Base-by-base conservation (phyloP, 2,797 vertebrate genomes). In the Etheostoma nigrum region DNA sequence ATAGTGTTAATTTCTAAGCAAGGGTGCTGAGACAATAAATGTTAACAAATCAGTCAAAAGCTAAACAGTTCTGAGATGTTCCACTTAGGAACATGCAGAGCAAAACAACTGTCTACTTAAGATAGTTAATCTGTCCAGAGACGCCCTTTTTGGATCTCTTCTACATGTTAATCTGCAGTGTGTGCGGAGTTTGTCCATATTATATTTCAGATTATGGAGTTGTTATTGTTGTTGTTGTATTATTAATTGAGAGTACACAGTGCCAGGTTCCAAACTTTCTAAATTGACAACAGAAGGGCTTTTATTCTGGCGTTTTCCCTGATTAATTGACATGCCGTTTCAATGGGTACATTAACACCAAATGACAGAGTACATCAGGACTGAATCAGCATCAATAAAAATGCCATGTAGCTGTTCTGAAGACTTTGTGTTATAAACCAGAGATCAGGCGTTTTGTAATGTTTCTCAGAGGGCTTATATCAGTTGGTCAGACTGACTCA, bases 31-130 rank as follows among this genome's bases (percentile, higher is more conserved):
- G 21, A 30, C 21, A 27, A 23, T 21, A 14, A 65, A 30, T 58
- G 47, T 67, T 6, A 75, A 70, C n/a, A 2, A 76, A 78, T 83
- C 27, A 63, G 25, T 79, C 74, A 74, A 67, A n/a, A 71, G 72
- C 33, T 52, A 49, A 83, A 65, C 62, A 64, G 15, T 18, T 62
- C 45, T 57, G 48, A 45, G 65, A 81, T 58, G 42, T 61, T 74
- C 40, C 36, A 52, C 47, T 67, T 62, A 47, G 65, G 23, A 78
- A 64, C 57, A 25, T 53, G 18, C 58, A 67, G 18, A 78, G 69
- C 27, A 63, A 75, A 76, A 69, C 53, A 79, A 10, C 18, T 44
- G 21, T 59, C 23, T 45, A 11, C 40, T 47, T 16, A 15, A 13
- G 36, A 40, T 25, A 6, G 58, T 84, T 70, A 71, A 83, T 72